Conservation (phyloP, 2,113 vertebrate genomes). For the Gnathonemus echidnorhynchus region DNA sequence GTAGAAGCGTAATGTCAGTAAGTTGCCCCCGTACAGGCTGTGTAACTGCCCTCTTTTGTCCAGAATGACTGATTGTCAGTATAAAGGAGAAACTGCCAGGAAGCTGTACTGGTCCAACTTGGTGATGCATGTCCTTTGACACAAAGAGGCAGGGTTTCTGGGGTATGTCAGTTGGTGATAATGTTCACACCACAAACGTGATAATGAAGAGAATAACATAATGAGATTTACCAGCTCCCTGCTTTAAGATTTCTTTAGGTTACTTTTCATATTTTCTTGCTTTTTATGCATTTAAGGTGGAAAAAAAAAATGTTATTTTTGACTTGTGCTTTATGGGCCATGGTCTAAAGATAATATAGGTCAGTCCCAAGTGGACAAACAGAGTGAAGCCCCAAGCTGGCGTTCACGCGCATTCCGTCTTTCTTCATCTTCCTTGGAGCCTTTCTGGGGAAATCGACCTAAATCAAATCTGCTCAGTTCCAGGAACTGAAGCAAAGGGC, state of each 20-base stretch:
- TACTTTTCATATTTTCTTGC: not conserved
- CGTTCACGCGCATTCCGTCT: not conserved
- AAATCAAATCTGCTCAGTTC: not conserved
- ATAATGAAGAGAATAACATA: not conserved
- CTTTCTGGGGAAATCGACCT: not conserved
- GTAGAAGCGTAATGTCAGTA: not conserved
- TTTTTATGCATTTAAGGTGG: not conserved
- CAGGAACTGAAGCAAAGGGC: not conserved
- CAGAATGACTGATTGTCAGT: not conserved
- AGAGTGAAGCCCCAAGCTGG: not conserved
- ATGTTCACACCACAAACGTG: constrained; percentile 7
- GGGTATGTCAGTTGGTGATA: not conserved
- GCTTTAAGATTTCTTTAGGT: not conserved
- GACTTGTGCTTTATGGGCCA: not conserved
- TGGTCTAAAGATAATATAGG: not conserved
- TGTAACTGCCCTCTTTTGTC: not conserved
- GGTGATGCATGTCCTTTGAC: not conserved
- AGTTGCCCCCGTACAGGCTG: not conserved
- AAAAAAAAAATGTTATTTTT: too few species aligned
- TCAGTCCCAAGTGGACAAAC: not conserved
- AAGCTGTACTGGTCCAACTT: not conserved
- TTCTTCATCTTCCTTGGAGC: not conserved
- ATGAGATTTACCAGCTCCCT: not conserved
- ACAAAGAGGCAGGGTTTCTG: not conserved
- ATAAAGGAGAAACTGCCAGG: not conserved